Conservation (phyloP, 1,140 invertebrate genomes). For the Muscidifurax raptorellus region DNA sequence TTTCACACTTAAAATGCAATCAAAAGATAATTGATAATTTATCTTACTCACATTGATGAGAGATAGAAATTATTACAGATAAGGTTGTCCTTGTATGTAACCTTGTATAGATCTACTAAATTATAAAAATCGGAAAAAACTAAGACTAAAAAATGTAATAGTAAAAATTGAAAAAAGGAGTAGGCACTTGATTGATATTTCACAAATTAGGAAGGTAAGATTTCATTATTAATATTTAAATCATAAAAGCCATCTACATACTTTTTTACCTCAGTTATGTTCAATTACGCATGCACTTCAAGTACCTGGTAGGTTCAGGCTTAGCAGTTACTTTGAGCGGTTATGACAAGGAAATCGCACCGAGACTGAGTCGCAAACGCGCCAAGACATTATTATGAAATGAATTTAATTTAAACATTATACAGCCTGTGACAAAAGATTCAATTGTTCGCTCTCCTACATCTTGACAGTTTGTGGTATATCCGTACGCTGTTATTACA, state of each 20-base stretch:
- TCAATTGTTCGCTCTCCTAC: slow-evolving; percentile 68
- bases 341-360: slow-evolving; percentile 43
- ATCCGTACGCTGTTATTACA: slow-evolving; percentile 72
- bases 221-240: slow-evolving; percentile 54
- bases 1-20: slow-evolving; percentile 19
- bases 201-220: slow-evolving; percentile 47
- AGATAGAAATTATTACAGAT: slow-evolving; percentile 3
- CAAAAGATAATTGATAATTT: slow-evolving; percentile 5
- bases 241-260: slow-evolving; percentile 48
- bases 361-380: slow-evolving; percentile 36
- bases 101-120: background rate
- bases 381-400: slow-evolving; percentile 69
- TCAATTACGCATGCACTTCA: slow-evolving; percentile 33
- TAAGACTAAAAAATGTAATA: slow-evolving; percentile 16
- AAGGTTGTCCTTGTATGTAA: background rate
- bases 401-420: slow-evolving; percentile 73
- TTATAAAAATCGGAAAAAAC: background rate
- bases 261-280: slow-evolving; percentile 37
- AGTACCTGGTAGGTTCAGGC: slow-evolving; percentile 21
- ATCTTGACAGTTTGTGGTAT: slow-evolving; percentile 66
- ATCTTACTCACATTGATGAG: background rate
- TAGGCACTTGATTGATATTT: slow-evolving; percentile 38
- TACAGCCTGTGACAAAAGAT: slow-evolving; percentile 72
- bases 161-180: slow-evolving; percentile 7
- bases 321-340: slow-evolving; percentile 19